Conservation (phyloP, 2,113 vertebrate genomes). For the Phasianus colchicus region DNA sequence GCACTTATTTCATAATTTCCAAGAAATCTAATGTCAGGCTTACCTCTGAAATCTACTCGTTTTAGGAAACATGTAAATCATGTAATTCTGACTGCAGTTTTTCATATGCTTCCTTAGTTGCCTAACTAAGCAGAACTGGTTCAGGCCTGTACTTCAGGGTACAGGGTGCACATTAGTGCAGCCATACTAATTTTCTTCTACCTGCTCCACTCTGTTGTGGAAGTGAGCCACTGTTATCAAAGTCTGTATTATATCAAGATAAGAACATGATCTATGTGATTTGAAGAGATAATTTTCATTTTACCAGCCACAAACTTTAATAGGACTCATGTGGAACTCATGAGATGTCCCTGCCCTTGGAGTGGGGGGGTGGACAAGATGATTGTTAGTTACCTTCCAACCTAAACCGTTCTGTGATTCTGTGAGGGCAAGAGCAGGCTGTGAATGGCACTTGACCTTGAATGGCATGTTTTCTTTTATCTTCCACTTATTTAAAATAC, state of each 20-base stretch:
- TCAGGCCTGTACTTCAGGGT: neutral
- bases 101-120: neutral
- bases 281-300: neutral
- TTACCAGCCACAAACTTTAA: neutral
- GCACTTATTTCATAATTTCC: neutral
- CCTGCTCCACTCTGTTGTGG: neutral
- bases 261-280: neutral
- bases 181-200: neutral
- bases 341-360: neutral
- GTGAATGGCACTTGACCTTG: neutral
- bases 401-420: too few species aligned
- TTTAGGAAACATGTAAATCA: neutral
- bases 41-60: neutral
- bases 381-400: neutral
- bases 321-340: neutral
- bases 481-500: neutral
- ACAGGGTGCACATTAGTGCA: fast-evolving
- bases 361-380: neutral
- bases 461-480: neutral
- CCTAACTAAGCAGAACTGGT: neutral
- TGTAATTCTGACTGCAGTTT: neutral
- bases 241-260: neutral
- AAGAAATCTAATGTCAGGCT: neutral
- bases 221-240: neutral
- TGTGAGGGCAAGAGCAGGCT: neutral